Base-by-base conservation (phyloP, 2,888 invertebrate species). In the Parnassius orleans region DNA sequence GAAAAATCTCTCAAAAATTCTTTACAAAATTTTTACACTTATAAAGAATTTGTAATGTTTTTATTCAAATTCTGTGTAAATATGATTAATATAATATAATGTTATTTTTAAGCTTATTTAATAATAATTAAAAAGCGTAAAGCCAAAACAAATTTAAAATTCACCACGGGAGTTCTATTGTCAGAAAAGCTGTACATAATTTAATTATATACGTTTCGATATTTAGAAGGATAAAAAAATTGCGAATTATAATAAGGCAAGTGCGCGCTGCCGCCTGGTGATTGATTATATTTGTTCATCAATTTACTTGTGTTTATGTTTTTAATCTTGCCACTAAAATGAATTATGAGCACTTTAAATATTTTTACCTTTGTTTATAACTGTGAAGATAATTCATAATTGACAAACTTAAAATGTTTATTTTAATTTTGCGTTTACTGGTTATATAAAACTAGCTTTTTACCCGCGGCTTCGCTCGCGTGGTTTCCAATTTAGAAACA, bases 181-280 rank as follows among this genome's bases (percentile, higher is more conserved):
- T 59, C 43, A 15, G 48, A 41, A 19, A 42, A 19, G 48, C 19
- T 11, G 12, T 48, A 43, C 50, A 55, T 53, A 58, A 58, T 50
- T 54, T 12, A 14, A 50, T 50, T 44, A 60, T 48, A 50, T 24
- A 55, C 12, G 53, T 60, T 60, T 48, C 51, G 60, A 54, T 55
- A 60, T 60, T 54, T 55, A 54, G 15, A 54, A 33, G 47, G 14
- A 19, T 19, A 19, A 19, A 19, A 19, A 60, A 55, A 5, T 59
- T 1, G 53, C 48, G 48, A 50, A 60, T 60, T 19, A 52, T 44
- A 62, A 58, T 60, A 55, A 24, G 54, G 33, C 43, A 52, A 53
- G 44, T 51, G 53, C 60, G 51, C 60, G n/a, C 41, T 54, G 46
- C 67, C 67, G 55, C 63, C 61, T 43, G 60, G 55, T 47, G 67